A percentile compares a stretch with the other conserved stretches of the same genome.
These are phyloP conservation scores for Danio choprae DNA, from an alignment of 2,797 vertebrate genomes.

Conservation along the genomic window DNA sequence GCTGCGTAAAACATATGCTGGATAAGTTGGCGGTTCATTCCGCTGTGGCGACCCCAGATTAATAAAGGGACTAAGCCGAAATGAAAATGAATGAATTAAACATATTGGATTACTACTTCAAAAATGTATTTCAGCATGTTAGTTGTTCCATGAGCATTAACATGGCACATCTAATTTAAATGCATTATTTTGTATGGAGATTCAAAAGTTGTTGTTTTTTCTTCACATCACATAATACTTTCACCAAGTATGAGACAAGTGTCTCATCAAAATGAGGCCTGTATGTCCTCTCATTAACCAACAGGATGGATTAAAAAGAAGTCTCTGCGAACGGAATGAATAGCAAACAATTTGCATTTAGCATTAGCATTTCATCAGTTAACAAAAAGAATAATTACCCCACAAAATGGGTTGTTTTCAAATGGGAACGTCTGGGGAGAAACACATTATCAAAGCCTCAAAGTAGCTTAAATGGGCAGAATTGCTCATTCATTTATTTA, in stretches of 20 bases:
- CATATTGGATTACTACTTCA: no score
- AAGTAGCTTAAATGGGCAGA: neutral
- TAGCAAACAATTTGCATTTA: neutral
- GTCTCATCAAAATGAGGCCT: neutral
- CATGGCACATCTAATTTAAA: neutral
- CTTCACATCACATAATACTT: neutral
- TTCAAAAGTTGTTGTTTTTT: no score
- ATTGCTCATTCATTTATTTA: no score
- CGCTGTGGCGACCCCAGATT: no score
- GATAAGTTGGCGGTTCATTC: no score
- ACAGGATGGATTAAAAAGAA: neutral
- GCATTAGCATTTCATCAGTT: neutral
- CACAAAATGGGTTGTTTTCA: slow-evolving; percentile 5
- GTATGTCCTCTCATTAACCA: neutral
- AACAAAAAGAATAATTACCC: neutral
- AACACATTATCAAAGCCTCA: neutral
- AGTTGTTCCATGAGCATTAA: no score
- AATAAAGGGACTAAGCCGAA: no score
- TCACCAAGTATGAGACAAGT: neutral
- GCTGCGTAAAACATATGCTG: no score
- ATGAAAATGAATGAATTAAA: no score
- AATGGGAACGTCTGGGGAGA: no score
- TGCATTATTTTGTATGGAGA: neutral
- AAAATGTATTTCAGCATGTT: no score
- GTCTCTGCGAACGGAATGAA: neutral